Evolutionary conservation across 2,888 invertebrate genomes (phyloP).

Genomic region (Erebia epiphron): DNA sequence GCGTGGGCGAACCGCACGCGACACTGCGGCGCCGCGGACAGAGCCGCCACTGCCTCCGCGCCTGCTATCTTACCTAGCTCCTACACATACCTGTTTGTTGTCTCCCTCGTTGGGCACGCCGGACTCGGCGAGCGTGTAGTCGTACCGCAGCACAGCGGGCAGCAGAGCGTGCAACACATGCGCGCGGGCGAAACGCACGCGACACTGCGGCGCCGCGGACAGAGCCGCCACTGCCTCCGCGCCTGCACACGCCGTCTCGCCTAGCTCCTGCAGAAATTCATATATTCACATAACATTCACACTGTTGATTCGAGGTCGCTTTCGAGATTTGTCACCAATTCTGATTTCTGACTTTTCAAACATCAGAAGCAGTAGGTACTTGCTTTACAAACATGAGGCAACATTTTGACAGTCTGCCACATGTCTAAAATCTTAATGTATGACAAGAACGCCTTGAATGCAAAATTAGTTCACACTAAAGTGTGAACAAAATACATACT

Average conservation of each 20-base stretch:
- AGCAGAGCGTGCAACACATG: conserved; percentile 97
- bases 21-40: no score
- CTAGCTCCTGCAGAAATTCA: conserved; percentile 86
- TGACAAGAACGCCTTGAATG: no score
- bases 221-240: conserved; percentile 95
- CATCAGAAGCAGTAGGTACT: no score
- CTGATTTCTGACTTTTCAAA: no score
- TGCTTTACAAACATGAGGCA: no score
- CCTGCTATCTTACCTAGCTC: conserved; percentile 91
- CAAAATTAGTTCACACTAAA: no score
- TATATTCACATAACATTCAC: not conserved
- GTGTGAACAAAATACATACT: no score
- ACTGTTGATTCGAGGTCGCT: no score
- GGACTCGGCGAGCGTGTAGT: conserved; percentile 98
- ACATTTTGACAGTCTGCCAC: no score
- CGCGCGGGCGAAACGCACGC: conserved; percentile 89
- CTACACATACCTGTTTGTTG: conserved; percentile 89
- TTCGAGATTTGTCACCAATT: no score
- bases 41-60: conserved; percentile 94
- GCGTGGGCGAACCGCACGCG: conserved; percentile 91
- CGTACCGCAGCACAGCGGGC: conserved; percentile 95
- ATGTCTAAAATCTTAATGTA: no score
- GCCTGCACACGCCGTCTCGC: conserved; percentile 90
- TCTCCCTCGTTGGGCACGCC: conserved; percentile 85
- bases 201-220: conserved; percentile 92